Base-by-base conservation (phyloP, 2,797 vertebrate genomes). In the Rhodeus uyekii region DNA sequence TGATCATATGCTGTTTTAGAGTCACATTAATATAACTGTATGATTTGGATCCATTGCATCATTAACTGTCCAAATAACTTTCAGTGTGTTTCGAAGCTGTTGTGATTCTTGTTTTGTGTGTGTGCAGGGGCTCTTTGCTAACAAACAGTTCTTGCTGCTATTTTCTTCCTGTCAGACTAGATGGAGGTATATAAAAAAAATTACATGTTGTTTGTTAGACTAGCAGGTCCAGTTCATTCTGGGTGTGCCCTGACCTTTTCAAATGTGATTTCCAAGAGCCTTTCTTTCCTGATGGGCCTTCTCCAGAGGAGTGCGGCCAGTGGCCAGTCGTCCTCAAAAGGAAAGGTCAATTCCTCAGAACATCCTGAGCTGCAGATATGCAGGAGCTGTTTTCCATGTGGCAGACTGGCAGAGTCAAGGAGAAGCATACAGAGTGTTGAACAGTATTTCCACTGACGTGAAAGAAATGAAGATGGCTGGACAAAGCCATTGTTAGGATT, bases 261-360 rank as follows among this genome's bases (percentile, higher is more conserved):
- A 76, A 82, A 84, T 46, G 67, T 80, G 78, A 58, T 83, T 84
- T 84, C 58, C 67, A 55, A 67, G 55, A 80, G 71, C 65, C 60
- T 84, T 82, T 80, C 80, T 73, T 48, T 82, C 68, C 63, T 82
- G 73, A 84, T 84, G 60, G 74, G 69, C 69, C 61, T 82, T 73
- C 82, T 83, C 85, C 9, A 44, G 77, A 46, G 76, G 64, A 74
- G 73, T 58, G 67, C 18, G 44, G 69, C 76, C 71, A 83, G 60
- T 74, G 80, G 60, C 53, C n/a, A 58, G 75, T 78, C 50, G 34
- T 48, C 76, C 80, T 86, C 68, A 73, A 75, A 83, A 48, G 50
- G 77, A 87, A 87, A 87, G 85, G 87, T 84, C 80, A 86, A 75
- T 71, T 78, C 72, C 48, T 78, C 84, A 60, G 87, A 81, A 80